Conservation (phyloP, 2,113 vertebrate species). For the Phalacrocorax pelagicus region DNA sequence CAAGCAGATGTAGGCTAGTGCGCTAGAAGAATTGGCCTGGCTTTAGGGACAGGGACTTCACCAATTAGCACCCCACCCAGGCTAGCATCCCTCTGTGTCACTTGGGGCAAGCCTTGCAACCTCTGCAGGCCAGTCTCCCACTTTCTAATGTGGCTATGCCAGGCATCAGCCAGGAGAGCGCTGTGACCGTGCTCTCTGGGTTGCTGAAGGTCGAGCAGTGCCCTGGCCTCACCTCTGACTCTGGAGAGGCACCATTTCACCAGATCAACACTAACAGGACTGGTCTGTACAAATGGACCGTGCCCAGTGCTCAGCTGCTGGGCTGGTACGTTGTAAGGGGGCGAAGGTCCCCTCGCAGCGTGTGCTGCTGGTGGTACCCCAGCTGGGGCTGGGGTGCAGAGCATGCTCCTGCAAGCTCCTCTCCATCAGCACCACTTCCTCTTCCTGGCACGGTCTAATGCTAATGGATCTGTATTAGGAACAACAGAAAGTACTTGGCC, state of each 20-base stretch:
- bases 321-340: not conserved
- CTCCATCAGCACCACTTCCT: not conserved
- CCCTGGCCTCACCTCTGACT: not conserved
- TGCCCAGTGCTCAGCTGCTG: not conserved
- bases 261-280: not conserved
- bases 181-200: not conserved
- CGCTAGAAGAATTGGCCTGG: not conserved
- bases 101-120: not conserved
- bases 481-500: conserved; percentile 22
- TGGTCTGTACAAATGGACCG: not conserved
- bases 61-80: not conserved
- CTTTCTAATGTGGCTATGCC: not conserved
- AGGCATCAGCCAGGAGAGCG: not conserved
- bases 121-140: not conserved
- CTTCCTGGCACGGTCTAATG: not conserved
- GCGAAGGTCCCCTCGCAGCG: not conserved
- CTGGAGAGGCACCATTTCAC: not conserved
- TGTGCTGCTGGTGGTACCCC: not conserved
- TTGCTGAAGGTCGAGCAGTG: fast-evolving
- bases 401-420: not conserved
- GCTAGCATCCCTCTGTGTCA: not conserved
- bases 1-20: not conserved
- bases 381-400: not conserved
- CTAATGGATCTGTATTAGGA: not conserved
- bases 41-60: not conserved